Evolutionary conservation across 1,140 invertebrate species (phyloP).

Genomic region (Rhopalosiphum padi): DNA sequence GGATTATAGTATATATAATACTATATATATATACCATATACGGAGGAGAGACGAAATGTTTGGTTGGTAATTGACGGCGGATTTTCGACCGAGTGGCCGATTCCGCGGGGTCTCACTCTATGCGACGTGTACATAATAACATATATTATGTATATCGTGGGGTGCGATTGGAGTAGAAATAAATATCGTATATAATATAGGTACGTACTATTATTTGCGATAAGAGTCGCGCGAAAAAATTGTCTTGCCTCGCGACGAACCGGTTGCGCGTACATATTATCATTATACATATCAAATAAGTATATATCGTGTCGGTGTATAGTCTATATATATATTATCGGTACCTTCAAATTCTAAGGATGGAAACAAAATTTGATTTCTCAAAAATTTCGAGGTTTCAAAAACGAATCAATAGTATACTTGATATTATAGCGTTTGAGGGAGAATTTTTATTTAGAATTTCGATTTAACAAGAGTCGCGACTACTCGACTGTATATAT

Average conservation of each 20-base stretch:
- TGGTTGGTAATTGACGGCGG: conserved; percentile 40
- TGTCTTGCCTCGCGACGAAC: not conserved
- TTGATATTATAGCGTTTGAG: too few relatives aligned
- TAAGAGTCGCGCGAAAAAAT: not conserved
- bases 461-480: not conserved
- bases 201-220: not conserved
- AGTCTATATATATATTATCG: too few relatives aligned
- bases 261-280: not conserved
- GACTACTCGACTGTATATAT: too few relatives aligned
- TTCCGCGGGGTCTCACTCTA: not conserved
- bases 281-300: too few relatives aligned
- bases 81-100: conserved; percentile 34
- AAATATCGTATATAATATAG: not conserved
- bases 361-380: too few relatives aligned
- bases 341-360: too few relatives aligned
- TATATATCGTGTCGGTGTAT: too few relatives aligned
- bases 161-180: not conserved
- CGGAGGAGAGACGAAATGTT: not conserved
- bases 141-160: not conserved
- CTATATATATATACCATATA: not conserved
- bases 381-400: too few relatives aligned
- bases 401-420: too few relatives aligned
- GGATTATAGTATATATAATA: conserved; percentile 18
- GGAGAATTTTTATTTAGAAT: not conserved
- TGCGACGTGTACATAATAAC: not conserved